Evolutionary conservation across 2,113 vertebrate species (phyloP), one percentile per base, ranked within the genome.

Genomic region (Rhineura floridana): DNA sequence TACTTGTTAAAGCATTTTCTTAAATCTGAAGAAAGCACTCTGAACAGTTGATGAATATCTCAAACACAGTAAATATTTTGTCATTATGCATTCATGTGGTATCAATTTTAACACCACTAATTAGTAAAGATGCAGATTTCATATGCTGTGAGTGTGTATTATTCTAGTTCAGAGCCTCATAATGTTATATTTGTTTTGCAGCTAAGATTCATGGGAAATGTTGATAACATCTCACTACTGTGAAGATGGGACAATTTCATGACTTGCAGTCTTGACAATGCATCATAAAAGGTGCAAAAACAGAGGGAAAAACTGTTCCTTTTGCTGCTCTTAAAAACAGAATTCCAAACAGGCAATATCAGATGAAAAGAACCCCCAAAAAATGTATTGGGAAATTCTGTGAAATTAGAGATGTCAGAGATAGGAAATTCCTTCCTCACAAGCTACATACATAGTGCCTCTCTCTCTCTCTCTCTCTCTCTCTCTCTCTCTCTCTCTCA

Each of bases 21-120:
- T 55, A 89, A 55, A 21, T 25, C 72, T 78, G 55, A 30, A 42
- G 62, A 0, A 4, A 90, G 15, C 91, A 63, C 89, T 89, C 85
- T 70, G 86, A 86, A 55, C 25, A 84, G 84, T 0, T 94, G 90
- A 92, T 86, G 92, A 94, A 93, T 92, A 81, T 46, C 52, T 92
- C 81, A 86, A 62, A 28, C 69, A 67, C 89, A 83, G 84, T 48
- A 93, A 84, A 2, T 70, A 28, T 52, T 93, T 50, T 86, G 85
- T 83, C 82, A 92, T 95, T 90, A 93, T 85, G 84, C 94, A 93
- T 93, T 92, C 91, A 92, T 44, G 30, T 33, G 80, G 2, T 76
- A 94, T 94, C 92, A 91, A 90, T 89, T 82, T 55, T 86, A 95
- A 93, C 50, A 81, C 72, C 44, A 39, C n/a, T 79, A 76, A 93